phyloP scores from a whole-genome alignment of 2,888 invertebrate genomes.

The Kryphioiulus occultus region DNA sequence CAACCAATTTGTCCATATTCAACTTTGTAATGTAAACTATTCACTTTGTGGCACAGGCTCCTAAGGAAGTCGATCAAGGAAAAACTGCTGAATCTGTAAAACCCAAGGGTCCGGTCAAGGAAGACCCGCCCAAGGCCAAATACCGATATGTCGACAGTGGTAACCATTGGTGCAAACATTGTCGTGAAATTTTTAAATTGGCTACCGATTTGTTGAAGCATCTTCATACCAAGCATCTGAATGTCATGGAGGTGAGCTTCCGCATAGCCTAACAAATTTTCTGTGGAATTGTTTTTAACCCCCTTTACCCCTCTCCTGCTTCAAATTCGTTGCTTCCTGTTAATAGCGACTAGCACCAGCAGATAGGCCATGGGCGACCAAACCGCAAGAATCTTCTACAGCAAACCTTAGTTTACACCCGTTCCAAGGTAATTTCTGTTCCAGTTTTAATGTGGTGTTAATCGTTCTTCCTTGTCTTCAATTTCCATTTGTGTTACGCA shows the following conservation, averaged over 20 bases:
- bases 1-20: no score
- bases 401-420: background rate
- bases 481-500: slow-evolving; percentile 53
- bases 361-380: slow-evolving; percentile 35
- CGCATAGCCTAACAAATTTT: background rate
- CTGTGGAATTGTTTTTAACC: background rate
- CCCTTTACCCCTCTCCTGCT: background rate
- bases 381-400: slow-evolving; percentile 18
- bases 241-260: slow-evolving; percentile 27
- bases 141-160: slow-evolving; percentile 60
- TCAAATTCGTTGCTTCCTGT: background rate
- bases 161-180: slow-evolving; percentile 61
- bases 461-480: background rate
- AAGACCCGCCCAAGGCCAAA: background rate
- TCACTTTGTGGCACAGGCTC: background rate
- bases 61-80: background rate
- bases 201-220: slow-evolving; percentile 55
- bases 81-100: background rate
- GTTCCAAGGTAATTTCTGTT: slow-evolving; percentile 39
- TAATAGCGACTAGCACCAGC: background rate
- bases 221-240: slow-evolving; percentile 53
- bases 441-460: background rate
- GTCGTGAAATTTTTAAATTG: slow-evolving; percentile 56
- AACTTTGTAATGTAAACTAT: no score
- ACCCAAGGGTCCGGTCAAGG: background rate